Base-by-base conservation (phyloP, 2,113 vertebrate species). In the Labeo catla region DNA sequence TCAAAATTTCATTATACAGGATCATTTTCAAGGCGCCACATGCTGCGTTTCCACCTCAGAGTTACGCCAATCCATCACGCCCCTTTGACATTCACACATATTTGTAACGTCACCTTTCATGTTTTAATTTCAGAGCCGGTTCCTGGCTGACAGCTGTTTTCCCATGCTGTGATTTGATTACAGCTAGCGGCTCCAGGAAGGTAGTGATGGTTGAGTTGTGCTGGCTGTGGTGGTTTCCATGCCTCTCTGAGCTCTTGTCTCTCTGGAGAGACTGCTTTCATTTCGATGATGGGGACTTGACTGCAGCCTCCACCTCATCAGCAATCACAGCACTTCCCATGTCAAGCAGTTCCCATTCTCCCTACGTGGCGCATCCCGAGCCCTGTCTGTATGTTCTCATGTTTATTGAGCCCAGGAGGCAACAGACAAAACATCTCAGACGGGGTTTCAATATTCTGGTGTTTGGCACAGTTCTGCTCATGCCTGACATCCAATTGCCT, bases 321-420 rank as follows among this genome's bases (percentile, higher is more conserved):
- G 59, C 79, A 87, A 72, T 86, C 86, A 83, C 66, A 72, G 78
- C 84, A 87, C 79, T 81, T 74, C 65, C 70, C 45, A 68, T 79
- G 50, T 81, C 78, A 66, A 77, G 68, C 80, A 70, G 68, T 85
- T 86, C 52, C 54, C 63, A 70, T 87, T 81, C 68, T 79, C 83
- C 68, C 87, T 66, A 72, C 84, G 23, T 77, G 23, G 65, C 45
- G 73, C 72, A 81, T 87, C 57, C 36, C 36, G 65, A 82, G 49
- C 63, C 68, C 76, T 36, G 12, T 28, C 76, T 83, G 88, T 70
- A 59, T 47, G 66, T 61, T 83, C 83, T 61, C 76, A 76, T 80
- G 59, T 87, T 86, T 86, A 88, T 84, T 86, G 82, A 89, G 76
- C 84, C 84, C 84, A 86, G 57, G 83, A 84, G 63, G 63, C 86